phyloP scores from a whole-genome alignment of 2,888 invertebrate species.

The Phymatocera aterrima region DNA sequence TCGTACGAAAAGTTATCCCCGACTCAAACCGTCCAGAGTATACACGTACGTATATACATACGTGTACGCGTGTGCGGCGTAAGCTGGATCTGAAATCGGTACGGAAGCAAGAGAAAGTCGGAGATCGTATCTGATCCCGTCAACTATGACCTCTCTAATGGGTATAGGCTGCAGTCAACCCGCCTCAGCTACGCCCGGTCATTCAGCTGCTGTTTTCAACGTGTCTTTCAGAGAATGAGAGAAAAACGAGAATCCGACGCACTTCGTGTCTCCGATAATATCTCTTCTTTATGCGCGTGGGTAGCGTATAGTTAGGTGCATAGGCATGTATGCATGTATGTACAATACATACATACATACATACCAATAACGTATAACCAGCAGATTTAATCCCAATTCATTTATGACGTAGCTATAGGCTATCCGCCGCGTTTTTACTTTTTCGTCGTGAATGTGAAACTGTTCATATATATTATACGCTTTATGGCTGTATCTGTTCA shows the following conservation, averaged over 20 bases:
- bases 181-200: not conserved
- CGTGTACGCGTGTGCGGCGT: not conserved
- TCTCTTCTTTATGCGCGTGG: too few relatives aligned
- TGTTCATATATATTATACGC: not conserved
- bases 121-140: slow-evolving; percentile 24
- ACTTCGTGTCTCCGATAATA: not conserved
- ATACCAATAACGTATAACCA: too few relatives aligned
- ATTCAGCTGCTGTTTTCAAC: not conserved
- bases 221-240: too few relatives aligned
- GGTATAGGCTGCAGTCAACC: too few relatives aligned
- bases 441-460: not conserved
- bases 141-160: slow-evolving; percentile 18
- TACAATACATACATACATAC: too few relatives aligned
- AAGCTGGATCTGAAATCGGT: not conserved
- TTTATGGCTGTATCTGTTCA: too few relatives aligned
- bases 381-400: not conserved
- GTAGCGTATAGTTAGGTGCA: too few relatives aligned
- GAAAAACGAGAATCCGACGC: not conserved
- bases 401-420: not conserved
- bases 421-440: not conserved
- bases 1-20: not conserved
- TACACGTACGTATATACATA: not conserved
- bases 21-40: too few relatives aligned
- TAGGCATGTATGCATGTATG: too few relatives aligned
- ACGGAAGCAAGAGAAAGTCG: slow-evolving; percentile 24